These are phyloP conservation scores for Tragopan temminckii DNA, from an alignment of 2,797 vertebrate species.

Conservation along the genomic window DNA sequence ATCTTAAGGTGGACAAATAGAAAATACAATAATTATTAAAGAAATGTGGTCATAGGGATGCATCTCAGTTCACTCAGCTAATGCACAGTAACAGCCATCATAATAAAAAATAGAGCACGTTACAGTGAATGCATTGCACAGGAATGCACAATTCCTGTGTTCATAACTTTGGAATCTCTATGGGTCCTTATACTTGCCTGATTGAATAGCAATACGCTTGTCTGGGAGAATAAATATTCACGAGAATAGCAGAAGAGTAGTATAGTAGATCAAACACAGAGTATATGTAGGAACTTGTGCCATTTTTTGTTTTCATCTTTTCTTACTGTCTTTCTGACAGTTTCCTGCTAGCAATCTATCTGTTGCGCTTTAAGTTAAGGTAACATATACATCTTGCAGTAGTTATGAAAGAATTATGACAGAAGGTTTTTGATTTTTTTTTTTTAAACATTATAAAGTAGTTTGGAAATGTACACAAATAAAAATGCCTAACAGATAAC, in stretches of 20 bases:
- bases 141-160: not conserved
- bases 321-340: not conserved
- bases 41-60: not conserved
- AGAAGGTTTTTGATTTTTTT: not conserved
- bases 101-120: not conserved
- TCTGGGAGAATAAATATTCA: constrained; percentile 18
- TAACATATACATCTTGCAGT: not conserved
- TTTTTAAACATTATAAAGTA: not conserved
- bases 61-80: not conserved
- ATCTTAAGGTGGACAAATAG: not conserved
- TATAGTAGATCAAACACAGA: constrained; percentile 19
- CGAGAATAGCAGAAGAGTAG: constrained; percentile 44
- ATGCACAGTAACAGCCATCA: not conserved
- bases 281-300: not conserved
- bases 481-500: not conserved
- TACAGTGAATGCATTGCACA: not conserved
- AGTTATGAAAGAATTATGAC: not conserved
- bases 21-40: not conserved
- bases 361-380: constrained; percentile 8
- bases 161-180: not conserved
- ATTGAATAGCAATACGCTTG: constrained; percentile 6
- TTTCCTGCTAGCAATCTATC: constrained; percentile 28
- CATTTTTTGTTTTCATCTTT: constrained; percentile 14
- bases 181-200: constrained; percentile 8
- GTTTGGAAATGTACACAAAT: not conserved